A percentile compares a stretch with the other conserved stretches of the same genome.
Evolutionary conservation across 2,113 vertebrate genomes (phyloP).

Genomic region (Gulo gulo): DNA sequence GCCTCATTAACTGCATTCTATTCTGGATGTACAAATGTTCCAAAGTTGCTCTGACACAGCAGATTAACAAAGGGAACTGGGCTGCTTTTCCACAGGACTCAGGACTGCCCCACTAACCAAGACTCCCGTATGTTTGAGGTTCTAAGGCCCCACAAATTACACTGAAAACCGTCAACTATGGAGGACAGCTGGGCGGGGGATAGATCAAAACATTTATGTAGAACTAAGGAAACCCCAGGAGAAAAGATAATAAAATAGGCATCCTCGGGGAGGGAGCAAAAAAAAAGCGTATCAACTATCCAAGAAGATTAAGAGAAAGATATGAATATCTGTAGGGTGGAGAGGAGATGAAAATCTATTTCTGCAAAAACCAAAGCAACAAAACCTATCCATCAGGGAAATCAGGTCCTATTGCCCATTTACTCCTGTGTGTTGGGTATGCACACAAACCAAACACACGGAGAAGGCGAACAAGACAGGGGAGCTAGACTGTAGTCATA

Average conservation of each 20-base stretch:
- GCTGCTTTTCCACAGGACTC: background rate
- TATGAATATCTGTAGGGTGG: background rate
- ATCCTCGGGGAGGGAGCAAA: background rate
- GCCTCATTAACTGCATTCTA: background rate
- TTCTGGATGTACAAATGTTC: background rate
- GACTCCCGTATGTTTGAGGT: background rate
- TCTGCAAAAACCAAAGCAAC: background rate
- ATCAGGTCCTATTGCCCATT: background rate
- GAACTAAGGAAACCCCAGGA: background rate
- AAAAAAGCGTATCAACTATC: background rate
- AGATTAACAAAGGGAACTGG: background rate
- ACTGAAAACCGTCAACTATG: background rate
- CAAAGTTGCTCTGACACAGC: background rate
- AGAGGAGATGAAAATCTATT: constrained; percentile 11
- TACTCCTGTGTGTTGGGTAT: fast-evolving
- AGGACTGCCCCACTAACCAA: background rate
- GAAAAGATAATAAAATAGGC: background rate
- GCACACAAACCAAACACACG: background rate
- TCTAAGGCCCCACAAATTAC: background rate
- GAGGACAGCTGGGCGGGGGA: background rate
- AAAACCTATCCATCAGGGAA: background rate
- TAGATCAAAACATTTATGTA: background rate
- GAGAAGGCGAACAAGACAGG: background rate
- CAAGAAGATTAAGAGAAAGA: constrained; percentile 6
- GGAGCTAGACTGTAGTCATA: background rate